These are phyloP conservation scores for Drosophila prostipennis DNA, from an alignment of 2,888 invertebrate species.

Conservation along the genomic window DNA sequence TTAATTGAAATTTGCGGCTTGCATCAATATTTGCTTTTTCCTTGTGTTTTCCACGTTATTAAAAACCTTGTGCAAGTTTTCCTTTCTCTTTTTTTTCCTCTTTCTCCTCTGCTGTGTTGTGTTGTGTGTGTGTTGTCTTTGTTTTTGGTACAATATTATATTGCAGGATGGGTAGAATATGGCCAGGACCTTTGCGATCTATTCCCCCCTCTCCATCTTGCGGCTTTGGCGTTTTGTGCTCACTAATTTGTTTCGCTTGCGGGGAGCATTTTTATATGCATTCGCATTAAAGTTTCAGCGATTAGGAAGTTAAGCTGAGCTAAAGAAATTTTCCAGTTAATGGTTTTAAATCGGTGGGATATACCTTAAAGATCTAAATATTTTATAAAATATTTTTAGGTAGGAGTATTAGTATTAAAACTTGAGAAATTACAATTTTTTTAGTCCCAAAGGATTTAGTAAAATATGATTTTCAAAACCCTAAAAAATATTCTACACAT, in stretches of 20 bases:
- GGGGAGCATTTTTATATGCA: conserved; percentile 16
- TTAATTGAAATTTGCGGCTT: conserved; percentile 83
- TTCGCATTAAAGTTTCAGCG: conserved; percentile 24
- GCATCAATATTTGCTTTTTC: conserved; percentile 82
- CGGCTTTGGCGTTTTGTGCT: conserved; percentile 15
- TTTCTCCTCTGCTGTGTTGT: conserved; percentile 22
- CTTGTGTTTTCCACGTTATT: conserved; percentile 81
- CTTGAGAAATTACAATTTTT: no score
- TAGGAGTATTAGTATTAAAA: no score
- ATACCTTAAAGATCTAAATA: background rate
- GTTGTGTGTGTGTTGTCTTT: conserved; percentile 18
- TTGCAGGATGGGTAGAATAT: conserved; percentile 35
- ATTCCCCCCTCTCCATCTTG: background rate
- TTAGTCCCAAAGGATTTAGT: no score
- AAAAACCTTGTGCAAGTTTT: conserved; percentile 80
- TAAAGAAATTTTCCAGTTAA: background rate
- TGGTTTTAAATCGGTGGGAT: background rate
- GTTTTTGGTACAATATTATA: conserved; percentile 47
- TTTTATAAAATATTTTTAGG: no score
- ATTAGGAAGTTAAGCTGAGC: conserved; percentile 8
- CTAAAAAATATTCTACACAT: no score
- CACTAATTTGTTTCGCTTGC: conserved; percentile 33
- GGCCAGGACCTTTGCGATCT: conserved; percentile 14
- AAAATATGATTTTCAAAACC: no score
- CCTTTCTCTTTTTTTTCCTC: conserved; percentile 52